Conservation (phyloP, 2,113 vertebrate genomes). For the Andinoacara biseriatus region DNA sequence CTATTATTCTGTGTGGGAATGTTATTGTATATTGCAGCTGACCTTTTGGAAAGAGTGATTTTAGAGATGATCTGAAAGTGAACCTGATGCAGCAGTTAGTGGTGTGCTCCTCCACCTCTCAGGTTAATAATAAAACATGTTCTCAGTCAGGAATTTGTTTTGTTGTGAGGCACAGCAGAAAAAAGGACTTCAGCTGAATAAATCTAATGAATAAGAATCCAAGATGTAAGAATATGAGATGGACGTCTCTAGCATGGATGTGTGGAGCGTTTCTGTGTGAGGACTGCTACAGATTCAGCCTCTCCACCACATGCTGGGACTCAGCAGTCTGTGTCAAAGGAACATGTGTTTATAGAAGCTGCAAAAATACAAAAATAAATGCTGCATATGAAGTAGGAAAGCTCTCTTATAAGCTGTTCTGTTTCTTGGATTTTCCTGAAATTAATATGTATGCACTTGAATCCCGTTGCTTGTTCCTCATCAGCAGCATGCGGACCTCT, state of each 20-base stretch:
- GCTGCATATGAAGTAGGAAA: neutral
- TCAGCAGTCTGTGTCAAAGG: constrained; percentile 33
- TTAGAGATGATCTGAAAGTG: neutral
- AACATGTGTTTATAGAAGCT: constrained; percentile 17
- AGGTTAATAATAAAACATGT: neutral
- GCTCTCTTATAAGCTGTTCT: neutral
- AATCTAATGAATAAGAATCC: neutral
- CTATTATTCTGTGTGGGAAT: neutral
- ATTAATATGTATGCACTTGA: neutral
- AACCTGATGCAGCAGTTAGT: too few relatives aligned
- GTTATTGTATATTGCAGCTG: neutral
- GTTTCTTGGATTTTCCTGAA: neutral
- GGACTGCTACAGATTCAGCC: constrained; percentile 5
- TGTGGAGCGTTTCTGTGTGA: constrained; percentile 8
- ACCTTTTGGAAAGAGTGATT: neutral
- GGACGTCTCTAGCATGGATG: neutral
- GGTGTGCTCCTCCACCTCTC: neutral
- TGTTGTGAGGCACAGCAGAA: neutral
- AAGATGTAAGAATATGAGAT: neutral
- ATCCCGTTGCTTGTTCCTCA: neutral
- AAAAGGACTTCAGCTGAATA: neutral
- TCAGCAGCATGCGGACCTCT: neutral
- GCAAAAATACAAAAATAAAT: neutral
- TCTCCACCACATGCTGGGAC: neutral
- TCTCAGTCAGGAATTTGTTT: neutral